phyloP scores from a whole-genome alignment of 1,140 invertebrate genomes.

The Andricus grossulariae region DNA sequence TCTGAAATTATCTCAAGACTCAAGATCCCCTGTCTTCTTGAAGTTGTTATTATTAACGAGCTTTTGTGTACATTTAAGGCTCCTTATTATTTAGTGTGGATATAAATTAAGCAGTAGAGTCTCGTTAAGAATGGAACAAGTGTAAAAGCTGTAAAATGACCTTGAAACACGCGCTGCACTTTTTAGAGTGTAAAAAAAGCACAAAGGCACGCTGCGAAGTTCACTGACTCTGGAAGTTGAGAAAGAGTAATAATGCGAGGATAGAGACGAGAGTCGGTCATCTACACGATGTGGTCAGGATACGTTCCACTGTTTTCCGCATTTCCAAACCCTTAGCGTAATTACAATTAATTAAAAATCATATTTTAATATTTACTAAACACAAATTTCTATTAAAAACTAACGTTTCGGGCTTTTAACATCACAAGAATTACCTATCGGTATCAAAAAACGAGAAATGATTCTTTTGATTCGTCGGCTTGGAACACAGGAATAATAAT shows the following conservation, averaged over 20 bases:
- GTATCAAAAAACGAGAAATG: too few species aligned
- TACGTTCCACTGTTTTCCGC: too few species aligned
- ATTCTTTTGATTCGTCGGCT: too few species aligned
- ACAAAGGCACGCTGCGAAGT: background rate
- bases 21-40: background rate
- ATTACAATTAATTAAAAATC: too few species aligned
- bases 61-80: background rate
- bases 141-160: conserved; percentile 1
- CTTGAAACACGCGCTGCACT: background rate
- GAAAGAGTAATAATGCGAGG: background rate
- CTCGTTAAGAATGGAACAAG: conserved; percentile 23
- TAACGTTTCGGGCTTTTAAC: too few species aligned
- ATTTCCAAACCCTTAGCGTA: too few species aligned
- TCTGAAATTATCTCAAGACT: background rate
- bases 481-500: too few species aligned
- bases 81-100: conserved; percentile 1
- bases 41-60: conserved; percentile 11
- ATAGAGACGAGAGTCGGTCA: too few species aligned
- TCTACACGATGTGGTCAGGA: too few species aligned
- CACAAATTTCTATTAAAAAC: too few species aligned
- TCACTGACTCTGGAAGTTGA: background rate
- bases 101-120: conserved; percentile 8
- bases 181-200: conserved; percentile 11
- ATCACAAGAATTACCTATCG: too few species aligned
- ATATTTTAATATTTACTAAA: too few species aligned